Percentiles rank a stretch among this genome's conserved stretches.
These are phyloP conservation scores for Stictonetta naevosa DNA, from an alignment of 2,113 vertebrate genomes.

Conservation along the genomic window DNA sequence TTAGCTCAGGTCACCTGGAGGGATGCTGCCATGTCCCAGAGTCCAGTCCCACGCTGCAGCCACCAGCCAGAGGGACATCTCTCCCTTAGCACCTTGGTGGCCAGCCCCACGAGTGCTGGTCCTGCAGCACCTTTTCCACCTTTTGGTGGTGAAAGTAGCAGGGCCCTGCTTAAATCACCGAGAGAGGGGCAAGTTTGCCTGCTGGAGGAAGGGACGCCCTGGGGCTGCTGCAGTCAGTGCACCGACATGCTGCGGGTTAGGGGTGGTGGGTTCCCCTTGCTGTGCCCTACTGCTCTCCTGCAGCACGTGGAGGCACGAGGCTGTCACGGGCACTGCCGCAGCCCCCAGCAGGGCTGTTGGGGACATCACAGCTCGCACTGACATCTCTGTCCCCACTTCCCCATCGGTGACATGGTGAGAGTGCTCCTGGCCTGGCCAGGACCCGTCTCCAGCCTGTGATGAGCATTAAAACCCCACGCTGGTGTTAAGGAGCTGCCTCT, in stretches of 20 bases:
- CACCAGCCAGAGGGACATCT: not conserved
- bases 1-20: not conserved
- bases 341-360: too few species aligned
- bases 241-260: not conserved
- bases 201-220: not conserved
- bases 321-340: too few species aligned
- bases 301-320: not conserved
- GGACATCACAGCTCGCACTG: too few species aligned
- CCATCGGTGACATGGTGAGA: not conserved
- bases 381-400: not conserved
- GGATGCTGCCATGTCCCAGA: not conserved
- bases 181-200: too few species aligned
- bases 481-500: not conserved
- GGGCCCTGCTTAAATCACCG: not conserved
- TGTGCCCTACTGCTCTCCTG: too few species aligned
- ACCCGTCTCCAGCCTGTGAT: not conserved
- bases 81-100: too few species aligned
- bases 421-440: not conserved
- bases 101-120: too few species aligned
- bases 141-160: too few species aligned
- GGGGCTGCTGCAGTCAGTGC: not conserved
- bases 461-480: fast-evolving
- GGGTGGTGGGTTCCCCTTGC: too few species aligned
- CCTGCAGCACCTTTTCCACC: too few species aligned
- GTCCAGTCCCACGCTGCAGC: not conserved